phyloP scores from a whole-genome alignment of 2,113 vertebrate genomes.

The Arizona elegans region DNA sequence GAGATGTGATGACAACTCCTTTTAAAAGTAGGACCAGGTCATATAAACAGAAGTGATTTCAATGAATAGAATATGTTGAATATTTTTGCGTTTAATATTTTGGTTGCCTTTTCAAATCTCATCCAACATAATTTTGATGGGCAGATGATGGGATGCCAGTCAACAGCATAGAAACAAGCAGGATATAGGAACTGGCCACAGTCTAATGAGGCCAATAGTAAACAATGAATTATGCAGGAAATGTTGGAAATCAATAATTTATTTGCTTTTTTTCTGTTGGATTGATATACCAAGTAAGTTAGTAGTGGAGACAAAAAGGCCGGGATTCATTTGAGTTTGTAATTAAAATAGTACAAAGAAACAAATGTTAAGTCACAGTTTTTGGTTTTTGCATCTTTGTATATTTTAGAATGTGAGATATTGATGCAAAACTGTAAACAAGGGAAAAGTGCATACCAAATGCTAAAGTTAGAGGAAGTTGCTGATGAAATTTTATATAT shows the following conservation, averaged over 20 bases:
- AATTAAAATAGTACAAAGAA: background rate
- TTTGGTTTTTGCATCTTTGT: background rate
- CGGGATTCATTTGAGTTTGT: background rate
- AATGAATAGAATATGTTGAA: conserved; percentile 66
- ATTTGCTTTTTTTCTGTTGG: background rate
- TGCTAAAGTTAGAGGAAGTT: background rate
- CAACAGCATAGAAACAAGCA: background rate
- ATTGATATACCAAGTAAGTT: background rate
- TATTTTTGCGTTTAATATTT: conserved; percentile 54
- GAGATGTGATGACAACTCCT: conserved; percentile 60
- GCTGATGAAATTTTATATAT: background rate
- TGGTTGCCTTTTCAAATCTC: conserved; percentile 40
- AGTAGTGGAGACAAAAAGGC: background rate
- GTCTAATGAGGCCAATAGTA: background rate
- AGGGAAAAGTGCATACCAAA: background rate
- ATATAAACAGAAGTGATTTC: conserved; percentile 76
- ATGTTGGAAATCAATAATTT: background rate
- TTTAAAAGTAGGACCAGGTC: conserved; percentile 61
- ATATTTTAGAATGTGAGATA: background rate
- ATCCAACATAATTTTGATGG: conserved; percentile 10
- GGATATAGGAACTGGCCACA: background rate
- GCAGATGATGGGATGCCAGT: conserved; percentile 41
- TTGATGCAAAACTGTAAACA: background rate
- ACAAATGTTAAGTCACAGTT: background rate
- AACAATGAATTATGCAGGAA: background rate